These are phyloP conservation scores for Megaustenia siamemsis DNA, from an alignment of 2,888 invertebrate species.

Conservation along the genomic window DNA sequence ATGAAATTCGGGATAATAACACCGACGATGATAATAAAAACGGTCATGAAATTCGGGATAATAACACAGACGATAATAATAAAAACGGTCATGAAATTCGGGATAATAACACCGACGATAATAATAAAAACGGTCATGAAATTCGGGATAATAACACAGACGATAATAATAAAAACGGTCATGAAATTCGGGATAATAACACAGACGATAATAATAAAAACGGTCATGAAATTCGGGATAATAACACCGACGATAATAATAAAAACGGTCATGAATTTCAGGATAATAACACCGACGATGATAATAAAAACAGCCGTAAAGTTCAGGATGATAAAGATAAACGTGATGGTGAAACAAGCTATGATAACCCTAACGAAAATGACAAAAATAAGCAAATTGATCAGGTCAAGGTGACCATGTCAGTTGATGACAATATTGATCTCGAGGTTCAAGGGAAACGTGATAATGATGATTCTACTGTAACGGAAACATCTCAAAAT, in stretches of 20 bases:
- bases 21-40: background rate
- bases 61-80: too few relatives aligned
- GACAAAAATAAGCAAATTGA: conserved; percentile 14
- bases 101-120: background rate
- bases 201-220: too few relatives aligned
- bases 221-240: too few relatives aligned
- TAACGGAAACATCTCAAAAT: background rate
- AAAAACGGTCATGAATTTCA: background rate
- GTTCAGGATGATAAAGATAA: background rate
- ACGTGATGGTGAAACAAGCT: background rate
- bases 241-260: background rate
- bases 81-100: background rate
- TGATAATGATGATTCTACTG: background rate
- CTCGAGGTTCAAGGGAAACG: background rate
- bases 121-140: background rate
- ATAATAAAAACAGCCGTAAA: background rate
- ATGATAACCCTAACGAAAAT: conserved; percentile 3
- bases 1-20: conserved; percentile 1
- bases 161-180: background rate
- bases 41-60: background rate
- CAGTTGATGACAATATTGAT: background rate
- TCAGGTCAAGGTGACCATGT: too few relatives aligned
- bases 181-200: too few relatives aligned
- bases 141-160: background rate
- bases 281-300: too few relatives aligned